A percentile compares a stretch with the other conserved stretches of the same genome.
phyloP scores from a whole-genome alignment of 2,888 invertebrate genomes.

The Octonoba sinensis region DNA sequence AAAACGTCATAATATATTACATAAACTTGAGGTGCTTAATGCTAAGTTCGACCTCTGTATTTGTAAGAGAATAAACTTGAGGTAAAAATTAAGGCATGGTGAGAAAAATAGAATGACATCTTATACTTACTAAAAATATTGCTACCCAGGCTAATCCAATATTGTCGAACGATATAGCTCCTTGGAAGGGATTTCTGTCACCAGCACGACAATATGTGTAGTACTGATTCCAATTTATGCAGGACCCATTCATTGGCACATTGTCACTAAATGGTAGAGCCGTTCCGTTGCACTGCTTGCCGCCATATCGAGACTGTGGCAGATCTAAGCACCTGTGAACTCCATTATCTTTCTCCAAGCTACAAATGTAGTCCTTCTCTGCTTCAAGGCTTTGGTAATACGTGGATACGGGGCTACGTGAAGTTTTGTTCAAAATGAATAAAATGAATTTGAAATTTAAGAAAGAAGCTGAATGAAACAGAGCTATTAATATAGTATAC shows the following conservation, averaged over 20 bases:
- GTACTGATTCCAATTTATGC: constrained; percentile 99
- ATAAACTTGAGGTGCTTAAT: too few species aligned
- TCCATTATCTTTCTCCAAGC: constrained; percentile 90
- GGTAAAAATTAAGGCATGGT: too few species aligned
- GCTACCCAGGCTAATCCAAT: constrained; percentile 99
- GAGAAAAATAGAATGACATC: too few species aligned
- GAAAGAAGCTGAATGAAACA: too few species aligned
- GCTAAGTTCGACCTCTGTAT: too few species aligned
- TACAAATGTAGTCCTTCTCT: constrained; percentile 94
- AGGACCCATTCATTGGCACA: constrained; percentile 76
- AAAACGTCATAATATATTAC: too few species aligned
- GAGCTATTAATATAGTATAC: too few species aligned
- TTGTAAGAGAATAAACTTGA: too few species aligned
- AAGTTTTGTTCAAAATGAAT: too few species aligned
- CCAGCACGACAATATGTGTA: constrained; percentile 94
- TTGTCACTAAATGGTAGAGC: constrained; percentile 71
- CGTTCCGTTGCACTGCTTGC: constrained; percentile 82
- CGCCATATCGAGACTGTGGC: constrained; percentile 81
- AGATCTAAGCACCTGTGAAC: constrained; percentile 91
- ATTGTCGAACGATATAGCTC: constrained; percentile 99
- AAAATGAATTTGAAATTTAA: too few species aligned
- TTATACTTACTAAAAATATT: constrained; percentile 85
- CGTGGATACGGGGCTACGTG: constrained; percentile 76
- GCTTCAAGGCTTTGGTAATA: constrained; percentile 77
- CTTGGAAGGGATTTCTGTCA: constrained; percentile 98